A percentile compares a stretch with the other conserved stretches of the same genome.
Evolutionary conservation across 2,888 invertebrate species (phyloP).

Genomic region (Pachydiplax longipennis): DNA sequence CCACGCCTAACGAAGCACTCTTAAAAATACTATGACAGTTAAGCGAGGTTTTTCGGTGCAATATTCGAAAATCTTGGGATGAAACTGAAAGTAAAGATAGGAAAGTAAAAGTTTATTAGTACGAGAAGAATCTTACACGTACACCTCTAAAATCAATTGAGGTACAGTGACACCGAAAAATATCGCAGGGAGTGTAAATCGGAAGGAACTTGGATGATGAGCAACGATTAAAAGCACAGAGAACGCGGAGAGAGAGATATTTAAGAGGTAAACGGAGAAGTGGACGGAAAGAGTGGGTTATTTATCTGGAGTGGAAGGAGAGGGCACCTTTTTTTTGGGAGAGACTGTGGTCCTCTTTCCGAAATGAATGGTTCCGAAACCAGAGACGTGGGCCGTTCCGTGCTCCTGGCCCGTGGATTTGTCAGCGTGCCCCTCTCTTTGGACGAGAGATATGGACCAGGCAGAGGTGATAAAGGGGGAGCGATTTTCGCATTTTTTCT

Average conservation of each 20-base stretch:
- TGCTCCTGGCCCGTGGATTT: slow-evolving; percentile 29
- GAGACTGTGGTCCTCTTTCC: background rate
- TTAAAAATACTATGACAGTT: too few species aligned
- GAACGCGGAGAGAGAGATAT: background rate
- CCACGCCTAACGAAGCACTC: too few species aligned
- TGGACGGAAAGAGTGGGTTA: background rate
- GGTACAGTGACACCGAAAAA: too few species aligned
- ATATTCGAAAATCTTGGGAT: too few species aligned
- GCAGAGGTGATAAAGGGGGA: slow-evolving; percentile 17
- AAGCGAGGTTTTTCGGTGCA: too few species aligned
- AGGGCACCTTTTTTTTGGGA: background rate
- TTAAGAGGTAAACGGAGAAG: background rate
- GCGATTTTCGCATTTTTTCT: background rate
- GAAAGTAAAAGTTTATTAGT: too few species aligned
- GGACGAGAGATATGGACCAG: background rate
- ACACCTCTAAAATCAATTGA: too few species aligned
- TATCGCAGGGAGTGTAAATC: too few species aligned
- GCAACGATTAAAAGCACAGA: background rate
- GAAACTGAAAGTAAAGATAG: too few species aligned
- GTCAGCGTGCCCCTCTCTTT: background rate
- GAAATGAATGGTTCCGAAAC: slow-evolving; percentile 39
- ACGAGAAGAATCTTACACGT: too few species aligned
- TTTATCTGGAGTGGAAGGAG: slow-evolving; percentile 1
- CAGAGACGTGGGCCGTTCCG: slow-evolving; percentile 33
- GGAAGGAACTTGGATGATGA: too few species aligned